These are phyloP conservation scores for Dexiosoma caninum DNA, from an alignment of 2,888 invertebrate species.

Conservation along the genomic window DNA sequence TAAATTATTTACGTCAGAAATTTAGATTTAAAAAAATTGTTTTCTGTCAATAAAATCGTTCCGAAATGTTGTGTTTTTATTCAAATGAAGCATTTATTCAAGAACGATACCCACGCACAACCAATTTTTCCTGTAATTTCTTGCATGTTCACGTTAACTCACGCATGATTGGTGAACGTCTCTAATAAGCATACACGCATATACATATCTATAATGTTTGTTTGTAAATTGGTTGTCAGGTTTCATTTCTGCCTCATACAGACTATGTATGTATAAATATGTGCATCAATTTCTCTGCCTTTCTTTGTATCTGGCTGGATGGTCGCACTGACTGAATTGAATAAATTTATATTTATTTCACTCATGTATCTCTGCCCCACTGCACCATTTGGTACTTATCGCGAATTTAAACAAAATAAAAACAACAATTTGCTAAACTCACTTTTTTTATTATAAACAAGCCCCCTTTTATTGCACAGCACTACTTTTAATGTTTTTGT, in stretches of 20 bases:
- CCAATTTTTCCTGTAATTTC: too few species aligned
- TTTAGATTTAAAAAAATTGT: too few species aligned
- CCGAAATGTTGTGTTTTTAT: too few species aligned
- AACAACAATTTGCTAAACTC: constrained; percentile 27
- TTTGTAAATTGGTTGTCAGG: constrained; percentile 5
- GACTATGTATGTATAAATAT: neutral
- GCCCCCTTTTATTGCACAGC: constrained; percentile 31
- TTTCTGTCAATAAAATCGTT: too few species aligned
- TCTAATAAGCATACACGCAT: too few species aligned
- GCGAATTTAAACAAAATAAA: constrained; percentile 3
- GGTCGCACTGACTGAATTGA: constrained; percentile 3
- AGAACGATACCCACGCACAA: too few species aligned
- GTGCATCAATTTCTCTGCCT: constrained; percentile 22
- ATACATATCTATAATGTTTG: constrained; percentile 16
- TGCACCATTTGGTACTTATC: neutral
- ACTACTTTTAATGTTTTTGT: constrained; percentile 14
- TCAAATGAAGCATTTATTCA: too few species aligned
- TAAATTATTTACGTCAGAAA: too few species aligned
- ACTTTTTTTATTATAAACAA: constrained; percentile 45
- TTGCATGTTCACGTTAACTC: too few species aligned
- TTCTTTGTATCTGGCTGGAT: neutral
- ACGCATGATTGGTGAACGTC: too few species aligned
- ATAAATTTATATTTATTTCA: neutral
- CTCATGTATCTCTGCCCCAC: neutral
- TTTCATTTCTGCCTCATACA: constrained; percentile 23